Evolutionary conservation across 2,888 invertebrate species (phyloP), one percentile per base, ranked within the genome.

Genomic region (Tuta absoluta): DNA sequence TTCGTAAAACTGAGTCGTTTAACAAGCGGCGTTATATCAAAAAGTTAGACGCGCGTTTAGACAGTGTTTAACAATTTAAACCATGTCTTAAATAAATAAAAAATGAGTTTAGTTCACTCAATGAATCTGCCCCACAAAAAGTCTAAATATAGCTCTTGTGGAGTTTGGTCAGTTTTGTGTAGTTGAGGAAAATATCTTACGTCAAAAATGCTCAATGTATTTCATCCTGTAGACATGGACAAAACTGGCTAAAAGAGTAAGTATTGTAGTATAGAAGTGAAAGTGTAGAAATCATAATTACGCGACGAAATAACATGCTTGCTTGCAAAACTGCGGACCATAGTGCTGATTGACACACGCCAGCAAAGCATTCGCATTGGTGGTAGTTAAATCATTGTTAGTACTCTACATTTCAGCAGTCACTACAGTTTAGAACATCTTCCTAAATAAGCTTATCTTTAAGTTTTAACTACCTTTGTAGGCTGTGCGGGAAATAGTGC

Each of bases 181-280:
- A 17, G 3, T 4, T 17, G 17, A 11, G 12, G 8, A 1, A 7
- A 7, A 45, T n/a, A 45, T 17, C n/a, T n/a, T n/a, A 4, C 1
- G 7, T n/a, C n/a, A 45, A 45, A 45, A 17, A 45, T 45, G n/a
- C 17, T 45, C n/a, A 45, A 45, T 17, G 17, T 45, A 45, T 45
- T 45, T n/a, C 45, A 17, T 45, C 45, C 45, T 45, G 0, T 45
- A 45, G 45, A 45, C 45, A 3, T 45, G 45, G 45, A 45, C 45
- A n/a, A 45, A 45, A 45, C 17, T 45, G 45, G 45, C 45, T 4
- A 17, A n/a, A 45, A 45, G 45, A 45, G 45, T 45, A 45, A 45
- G 45, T 45, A 45, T 17, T 17, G n/a, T 45, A 45, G 45, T 45
- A 4, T 33, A 45, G 45, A 17, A 45, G 45, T n/a, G 17, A n/a